Evolutionary conservation across 2,113 vertebrate species (phyloP), one percentile per base, ranked within the genome.

Genomic region (Myotis lucifugus): DNA sequence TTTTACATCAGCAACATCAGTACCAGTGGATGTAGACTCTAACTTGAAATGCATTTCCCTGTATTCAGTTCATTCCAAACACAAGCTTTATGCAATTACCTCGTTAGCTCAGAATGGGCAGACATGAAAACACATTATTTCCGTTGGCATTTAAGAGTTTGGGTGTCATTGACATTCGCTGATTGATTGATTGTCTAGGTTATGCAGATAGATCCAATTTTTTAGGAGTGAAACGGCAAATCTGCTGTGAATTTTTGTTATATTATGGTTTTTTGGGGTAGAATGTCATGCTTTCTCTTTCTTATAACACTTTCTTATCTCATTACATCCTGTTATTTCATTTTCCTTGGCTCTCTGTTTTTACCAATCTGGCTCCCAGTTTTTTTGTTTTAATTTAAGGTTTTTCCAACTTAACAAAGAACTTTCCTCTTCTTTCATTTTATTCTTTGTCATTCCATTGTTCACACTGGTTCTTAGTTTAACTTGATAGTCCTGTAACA

Each of bases 331-430:
- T 90, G 88, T 85, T 94, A 95, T 79, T 97, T 96, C 66, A 78
- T 95, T 93, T 95, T 95, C 23, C 29, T 95, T 96, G 91, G 94
- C 93, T 79, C 67, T 54, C 78, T 93, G 15, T 91, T 92, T 94
- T 92, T 78, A 52, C 23, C 95, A 93, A 79, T 96, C 64, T 95
- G 56, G 73, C 23, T 94, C 69, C 83, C 52, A 94, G 23, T 42
- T 32, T 77, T 64, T 94, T 95, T 82, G 61, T 61, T 61, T 61
- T 54, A 87, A 76, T 85, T 96, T 90, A 61, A 95, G 96, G 70
- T 61, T 27, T 94, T 89, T 12, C 59, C 7, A 66, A 17, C 0
- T 3, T 70, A 94, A 92, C 54, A 40, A 88, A 94, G 59, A 94
- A 56, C 46, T 77, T 95, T 92, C 2, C 8, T 46, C 8, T 25